Evolutionary conservation across 2,888 invertebrate species (phyloP).

Genomic region (Cylloceria caligata): DNA sequence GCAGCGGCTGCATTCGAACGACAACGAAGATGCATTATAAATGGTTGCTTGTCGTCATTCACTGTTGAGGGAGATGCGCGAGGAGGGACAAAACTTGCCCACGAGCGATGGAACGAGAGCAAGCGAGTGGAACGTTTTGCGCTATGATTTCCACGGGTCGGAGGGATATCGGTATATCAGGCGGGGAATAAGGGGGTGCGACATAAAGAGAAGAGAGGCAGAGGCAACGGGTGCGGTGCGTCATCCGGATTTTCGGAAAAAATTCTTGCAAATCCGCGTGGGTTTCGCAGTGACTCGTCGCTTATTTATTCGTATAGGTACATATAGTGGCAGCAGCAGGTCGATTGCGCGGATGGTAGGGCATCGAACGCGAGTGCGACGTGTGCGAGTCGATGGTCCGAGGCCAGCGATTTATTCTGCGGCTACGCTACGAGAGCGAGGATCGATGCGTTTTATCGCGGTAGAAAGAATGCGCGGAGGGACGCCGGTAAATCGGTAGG

Average conservation of each 20-base stretch:
- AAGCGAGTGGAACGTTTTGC: neutral
- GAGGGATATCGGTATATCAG: neutral
- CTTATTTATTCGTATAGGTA: slow-evolving; percentile 60
- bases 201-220: slow-evolving; percentile 30
- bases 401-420: slow-evolving; percentile 65
- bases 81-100: neutral
- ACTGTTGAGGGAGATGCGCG: slow-evolving; percentile 39
- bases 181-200: neutral
- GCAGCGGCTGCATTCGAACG: slow-evolving; percentile 46
- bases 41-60: slow-evolving; percentile 60
- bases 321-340: slow-evolving; percentile 16
- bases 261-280: slow-evolving; percentile 65
- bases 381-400: slow-evolving; percentile 65
- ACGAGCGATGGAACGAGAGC: slow-evolving; percentile 2
- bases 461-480: slow-evolving; percentile 54
- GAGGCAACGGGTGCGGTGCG: slow-evolving; percentile 45
- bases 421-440: slow-evolving; percentile 50
- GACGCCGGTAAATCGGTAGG: slow-evolving; percentile 56
- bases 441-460: slow-evolving; percentile 68
- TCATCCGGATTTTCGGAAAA: slow-evolving; percentile 55
- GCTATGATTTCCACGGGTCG: neutral
- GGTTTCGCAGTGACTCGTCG: slow-evolving; percentile 44
- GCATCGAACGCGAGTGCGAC: slow-evolving; percentile 39
- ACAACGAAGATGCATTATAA: slow-evolving; percentile 70
- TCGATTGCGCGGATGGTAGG: slow-evolving; percentile 16